Evolutionary conservation across 2,113 vertebrate species (phyloP), one percentile per base, ranked within the genome.

Genomic region (Gambusia affinis): DNA sequence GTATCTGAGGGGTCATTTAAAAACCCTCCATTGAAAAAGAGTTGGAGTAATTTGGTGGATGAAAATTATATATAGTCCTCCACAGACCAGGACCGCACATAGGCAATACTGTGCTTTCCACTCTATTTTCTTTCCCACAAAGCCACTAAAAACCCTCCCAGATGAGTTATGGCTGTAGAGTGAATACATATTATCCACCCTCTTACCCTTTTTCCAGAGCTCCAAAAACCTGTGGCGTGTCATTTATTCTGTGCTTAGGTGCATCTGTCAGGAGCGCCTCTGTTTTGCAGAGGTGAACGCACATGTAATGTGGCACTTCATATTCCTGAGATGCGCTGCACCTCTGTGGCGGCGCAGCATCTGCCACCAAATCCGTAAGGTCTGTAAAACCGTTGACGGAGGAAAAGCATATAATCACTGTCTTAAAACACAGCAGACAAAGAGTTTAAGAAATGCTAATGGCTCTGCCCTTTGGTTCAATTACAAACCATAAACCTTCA

Each of bases 181-280:
- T 88, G 82, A 90, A 91, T 84, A 86, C 88, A 64, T 81, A 88
- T 85, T 67, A 1, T 69, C 62, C 47, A 35, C 64, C 72, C 33
- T 70, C 62, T 15, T 79, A 35, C 64, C 76, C 37, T 67, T 62
- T 12, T 79, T 64, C 30, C 73, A 70, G 7, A 0, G 14, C 76
- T 73, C 70, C 75, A 51, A 33, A 75, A 75, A 29, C 33, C 66
- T 37, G 61, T 12, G n/a, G 60, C 22, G 27, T 47, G 76, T 70
- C 80, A 84, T 89, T 88, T 82, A 76, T 91, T 81, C 73, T 19
- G 60, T 75, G 75, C 60, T 60, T 70, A 76, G 80, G 4, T 64
- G 70, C 75, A 87, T 83, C 80, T 84, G 80, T 72, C 44, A 15
- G 69, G 69, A 61, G 65, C 67, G 19, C 60, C 44, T 70, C 73